Percentiles rank a stretch among this genome's conserved stretches.
Conservation (phyloP, 2,797 vertebrate species). For the Anas bernieri region DNA sequence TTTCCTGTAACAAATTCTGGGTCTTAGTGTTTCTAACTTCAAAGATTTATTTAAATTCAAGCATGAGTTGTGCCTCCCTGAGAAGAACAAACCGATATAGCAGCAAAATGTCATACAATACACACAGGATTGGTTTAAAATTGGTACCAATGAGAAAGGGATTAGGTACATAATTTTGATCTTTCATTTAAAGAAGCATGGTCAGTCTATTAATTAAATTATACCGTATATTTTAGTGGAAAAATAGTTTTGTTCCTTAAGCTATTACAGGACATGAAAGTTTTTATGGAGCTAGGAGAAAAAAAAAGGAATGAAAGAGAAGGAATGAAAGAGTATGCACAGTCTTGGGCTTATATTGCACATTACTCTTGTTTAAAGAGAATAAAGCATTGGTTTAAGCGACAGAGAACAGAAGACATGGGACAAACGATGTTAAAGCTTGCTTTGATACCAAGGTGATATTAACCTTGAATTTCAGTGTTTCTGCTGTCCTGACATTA, state of each 20-base stretch:
- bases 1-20: background rate
- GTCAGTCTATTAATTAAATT: background rate
- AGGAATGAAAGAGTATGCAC: fast-evolving
- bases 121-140: background rate
- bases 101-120: background rate
- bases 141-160: background rate
- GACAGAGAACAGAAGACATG: background rate
- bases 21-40: background rate
- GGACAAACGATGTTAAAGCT: background rate
- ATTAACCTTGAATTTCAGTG: background rate
- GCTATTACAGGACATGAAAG: background rate
- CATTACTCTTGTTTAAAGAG: background rate
- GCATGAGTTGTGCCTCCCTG: background rate
- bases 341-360: background rate
- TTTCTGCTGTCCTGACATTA: background rate
- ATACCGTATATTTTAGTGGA: background rate
- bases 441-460: background rate
- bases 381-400: background rate
- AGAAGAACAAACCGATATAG: background rate
- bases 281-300: background rate
- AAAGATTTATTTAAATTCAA: background rate
- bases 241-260: background rate
- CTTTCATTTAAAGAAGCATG: background rate
- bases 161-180: background rate
- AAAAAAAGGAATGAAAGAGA: background rate